Percentiles rank a stretch among this genome's conserved stretches.
phyloP scores from a whole-genome alignment of 2,797 vertebrate species.

The Melanotaenia boesemani region DNA sequence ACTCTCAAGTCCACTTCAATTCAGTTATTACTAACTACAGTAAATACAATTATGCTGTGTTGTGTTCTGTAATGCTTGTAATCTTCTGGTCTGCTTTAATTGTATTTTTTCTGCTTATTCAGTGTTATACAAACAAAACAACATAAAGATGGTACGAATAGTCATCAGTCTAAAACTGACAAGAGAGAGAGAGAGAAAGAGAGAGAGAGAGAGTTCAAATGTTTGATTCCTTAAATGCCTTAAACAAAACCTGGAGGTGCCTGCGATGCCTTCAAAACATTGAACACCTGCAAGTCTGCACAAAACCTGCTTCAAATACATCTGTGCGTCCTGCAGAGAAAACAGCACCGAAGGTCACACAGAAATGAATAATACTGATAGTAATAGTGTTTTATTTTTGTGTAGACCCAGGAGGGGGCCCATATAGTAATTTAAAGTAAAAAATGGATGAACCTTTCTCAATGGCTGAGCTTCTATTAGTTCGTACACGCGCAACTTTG shows the following conservation, averaged over 20 bases:
- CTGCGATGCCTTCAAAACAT: not conserved
- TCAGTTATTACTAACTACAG: too few relatives aligned
- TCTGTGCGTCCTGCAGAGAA: not conserved
- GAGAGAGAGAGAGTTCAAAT: too few relatives aligned
- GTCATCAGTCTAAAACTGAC: too few relatives aligned
- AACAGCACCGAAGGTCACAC: slow-evolving; percentile 14
- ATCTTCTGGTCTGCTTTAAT: too few relatives aligned
- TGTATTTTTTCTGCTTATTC: too few relatives aligned
- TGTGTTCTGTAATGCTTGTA: too few relatives aligned
- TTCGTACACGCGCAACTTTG: slow-evolving; percentile 4
- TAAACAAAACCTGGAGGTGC: not conserved
- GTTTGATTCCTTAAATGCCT: not conserved
- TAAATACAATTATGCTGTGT: too few relatives aligned
- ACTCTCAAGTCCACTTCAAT: too few relatives aligned
- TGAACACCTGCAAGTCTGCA: not conserved
- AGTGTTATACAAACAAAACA: too few relatives aligned
- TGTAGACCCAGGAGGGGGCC: not conserved
- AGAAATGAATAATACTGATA: slow-evolving; percentile 3
- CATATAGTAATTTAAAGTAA: not conserved
- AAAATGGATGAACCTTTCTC: not conserved
- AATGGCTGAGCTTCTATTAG: slow-evolving; percentile 1
- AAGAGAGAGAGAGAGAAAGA: too few relatives aligned
- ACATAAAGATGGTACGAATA: too few relatives aligned
- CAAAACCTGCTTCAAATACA: not conserved
- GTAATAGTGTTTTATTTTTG: not conserved